Evolutionary conservation across 2,888 invertebrate species (phyloP).

Genomic region (Cryptocheilus praepositus): DNA sequence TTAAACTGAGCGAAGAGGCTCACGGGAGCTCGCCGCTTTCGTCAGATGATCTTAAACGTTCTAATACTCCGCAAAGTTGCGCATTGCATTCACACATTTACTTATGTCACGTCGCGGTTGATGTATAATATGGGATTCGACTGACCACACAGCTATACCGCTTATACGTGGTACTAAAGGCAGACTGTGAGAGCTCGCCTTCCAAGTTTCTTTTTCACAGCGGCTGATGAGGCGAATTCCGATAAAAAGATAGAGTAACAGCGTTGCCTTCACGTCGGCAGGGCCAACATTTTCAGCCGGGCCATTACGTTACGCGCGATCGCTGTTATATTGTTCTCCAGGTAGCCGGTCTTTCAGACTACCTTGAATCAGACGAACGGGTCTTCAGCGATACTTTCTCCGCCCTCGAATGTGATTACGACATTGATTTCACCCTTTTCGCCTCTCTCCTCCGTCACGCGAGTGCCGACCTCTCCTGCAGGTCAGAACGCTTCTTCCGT

Average conservation of each 20-base stretch:
- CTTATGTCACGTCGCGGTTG: background rate
- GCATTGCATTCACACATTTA: background rate
- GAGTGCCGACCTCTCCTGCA: background rate
- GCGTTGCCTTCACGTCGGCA: too few species aligned
- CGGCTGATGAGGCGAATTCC: too few species aligned
- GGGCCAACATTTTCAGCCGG: too few species aligned
- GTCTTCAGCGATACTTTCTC: constrained; percentile 44
- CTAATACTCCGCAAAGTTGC: background rate
- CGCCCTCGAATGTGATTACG: constrained; percentile 48
- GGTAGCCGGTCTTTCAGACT: too few species aligned
- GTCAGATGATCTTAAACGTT: background rate
- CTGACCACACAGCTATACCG: too few species aligned
- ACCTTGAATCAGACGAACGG: constrained; percentile 10
- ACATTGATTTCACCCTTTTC: constrained; percentile 46
- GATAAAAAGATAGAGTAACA: too few species aligned
- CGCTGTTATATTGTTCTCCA: background rate
- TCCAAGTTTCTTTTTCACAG: too few species aligned
- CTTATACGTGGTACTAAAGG: too few species aligned
- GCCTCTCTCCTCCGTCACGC: constrained; percentile 2
- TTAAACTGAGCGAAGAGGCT: background rate
- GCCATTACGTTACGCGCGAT: background rate
- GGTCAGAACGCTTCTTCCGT: background rate
- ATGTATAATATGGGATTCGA: too few species aligned
- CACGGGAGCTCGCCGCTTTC: background rate
- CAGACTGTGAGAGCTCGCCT: too few species aligned